Percentiles rank a stretch among this genome's conserved stretches.
phyloP scores from a whole-genome alignment of 2,113 vertebrate genomes.

The Paradisaea rubra region DNA sequence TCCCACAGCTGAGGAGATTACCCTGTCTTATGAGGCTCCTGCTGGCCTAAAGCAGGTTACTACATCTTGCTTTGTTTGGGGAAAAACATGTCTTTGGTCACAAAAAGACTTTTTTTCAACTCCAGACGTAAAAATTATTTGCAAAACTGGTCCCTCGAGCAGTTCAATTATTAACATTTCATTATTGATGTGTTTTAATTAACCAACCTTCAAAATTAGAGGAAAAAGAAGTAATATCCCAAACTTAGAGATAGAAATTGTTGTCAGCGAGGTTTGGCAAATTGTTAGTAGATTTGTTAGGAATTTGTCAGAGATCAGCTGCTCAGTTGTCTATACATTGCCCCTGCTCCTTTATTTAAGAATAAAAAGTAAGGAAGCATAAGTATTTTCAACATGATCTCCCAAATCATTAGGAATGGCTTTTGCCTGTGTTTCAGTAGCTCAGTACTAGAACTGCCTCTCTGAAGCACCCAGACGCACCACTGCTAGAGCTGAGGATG shows the following conservation, averaged over 20 bases:
- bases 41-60: neutral
- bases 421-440: neutral
- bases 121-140: neutral
- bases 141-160: neutral
- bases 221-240: neutral
- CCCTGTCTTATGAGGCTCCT: neutral
- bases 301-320: neutral
- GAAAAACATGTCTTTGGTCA: neutral
- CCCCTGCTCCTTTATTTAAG: neutral
- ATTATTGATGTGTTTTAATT: neutral
- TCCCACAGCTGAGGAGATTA: neutral
- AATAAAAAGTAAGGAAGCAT: neutral
- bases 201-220: neutral
- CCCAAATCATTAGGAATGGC: neutral
- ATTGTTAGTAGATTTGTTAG: neutral
- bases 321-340: neutral
- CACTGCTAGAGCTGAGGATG: neutral
- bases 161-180: neutral
- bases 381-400: neutral
- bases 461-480: neutral
- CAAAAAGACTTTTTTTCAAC: neutral
- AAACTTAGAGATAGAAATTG: neutral
- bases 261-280: neutral
- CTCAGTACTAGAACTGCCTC: neutral
- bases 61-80: neutral